These are phyloP conservation scores for Chloropsis cyanopogon DNA, from an alignment of 2,113 vertebrate species.

Conservation along the genomic window DNA sequence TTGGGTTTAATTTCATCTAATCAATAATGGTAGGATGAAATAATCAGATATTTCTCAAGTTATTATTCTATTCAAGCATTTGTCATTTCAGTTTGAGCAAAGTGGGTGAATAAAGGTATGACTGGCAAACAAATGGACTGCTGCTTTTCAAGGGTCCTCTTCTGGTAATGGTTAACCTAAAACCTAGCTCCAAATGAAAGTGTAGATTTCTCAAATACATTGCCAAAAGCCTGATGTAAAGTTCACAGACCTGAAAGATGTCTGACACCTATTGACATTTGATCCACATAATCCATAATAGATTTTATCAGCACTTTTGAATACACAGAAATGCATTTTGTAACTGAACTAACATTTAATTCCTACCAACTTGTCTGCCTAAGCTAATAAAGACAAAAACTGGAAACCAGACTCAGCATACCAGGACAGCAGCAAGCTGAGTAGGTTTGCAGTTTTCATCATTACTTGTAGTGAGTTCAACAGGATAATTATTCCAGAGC, in stretches of 20 bases:
- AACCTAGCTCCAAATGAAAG: neutral
- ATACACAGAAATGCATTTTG: neutral
- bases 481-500: neutral
- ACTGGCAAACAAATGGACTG: neutral
- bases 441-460: neutral
- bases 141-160: neutral
- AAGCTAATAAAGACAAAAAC: neutral
- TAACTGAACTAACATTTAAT: neutral
- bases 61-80: neutral
- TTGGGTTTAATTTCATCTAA: neutral
- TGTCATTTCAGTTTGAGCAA: neutral
- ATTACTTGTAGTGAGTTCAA: neutral
- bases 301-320: neutral
- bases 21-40: neutral
- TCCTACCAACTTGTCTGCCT: neutral
- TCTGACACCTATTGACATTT: neutral
- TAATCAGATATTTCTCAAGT: neutral
- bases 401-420: neutral
- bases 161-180: neutral
- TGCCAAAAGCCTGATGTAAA: neutral
- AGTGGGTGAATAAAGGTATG: neutral
- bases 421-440: neutral
- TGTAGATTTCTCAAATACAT: neutral
- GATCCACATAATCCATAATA: neutral
- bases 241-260: neutral